These are phyloP conservation scores for Clytia hemisphaerica DNA, from an alignment of 30 jellyfish, hydroid and myxozoan genomes.

Conservation along the genomic window DNA sequence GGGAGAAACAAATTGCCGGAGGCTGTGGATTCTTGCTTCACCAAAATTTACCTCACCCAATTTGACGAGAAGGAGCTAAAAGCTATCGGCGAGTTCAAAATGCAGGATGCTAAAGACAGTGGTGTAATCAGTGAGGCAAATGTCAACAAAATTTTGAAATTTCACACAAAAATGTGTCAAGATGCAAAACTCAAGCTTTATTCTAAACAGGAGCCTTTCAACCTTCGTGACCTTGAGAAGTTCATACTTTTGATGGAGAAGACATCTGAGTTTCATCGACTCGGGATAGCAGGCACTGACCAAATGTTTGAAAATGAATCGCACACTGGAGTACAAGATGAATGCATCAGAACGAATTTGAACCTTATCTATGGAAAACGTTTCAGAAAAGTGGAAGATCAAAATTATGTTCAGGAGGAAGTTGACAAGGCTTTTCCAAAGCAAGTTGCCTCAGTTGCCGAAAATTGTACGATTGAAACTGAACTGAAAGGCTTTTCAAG, in stretches of 20 bases:
- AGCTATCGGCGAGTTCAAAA: neutral
- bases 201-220: neutral
- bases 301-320: neutral
- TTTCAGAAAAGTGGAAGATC: neutral
- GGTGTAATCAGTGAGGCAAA: neutral
- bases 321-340: neutral
- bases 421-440: slow-evolving; percentile 2
- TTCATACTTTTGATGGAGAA: slow-evolving; percentile 1
- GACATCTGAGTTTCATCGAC: slow-evolving; percentile 5
- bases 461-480: neutral
- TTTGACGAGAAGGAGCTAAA: neutral
- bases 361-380: slow-evolving; percentile 1
- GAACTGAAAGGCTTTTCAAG: neutral
- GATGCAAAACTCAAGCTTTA: neutral
- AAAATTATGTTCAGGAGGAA: neutral
- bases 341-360: neutral
- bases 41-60: neutral
- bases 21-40: neutral
- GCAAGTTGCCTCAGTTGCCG: neutral
- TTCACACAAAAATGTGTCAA: neutral
- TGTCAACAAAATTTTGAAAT: neutral
- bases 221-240: slow-evolving; percentile 6
- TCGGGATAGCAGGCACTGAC: neutral
- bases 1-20: neutral
- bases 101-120: neutral